Percentiles rank a stretch among this genome's conserved stretches.
Conservation (phyloP, 2,797 vertebrate species). For the Cuniculus paca region DNA sequence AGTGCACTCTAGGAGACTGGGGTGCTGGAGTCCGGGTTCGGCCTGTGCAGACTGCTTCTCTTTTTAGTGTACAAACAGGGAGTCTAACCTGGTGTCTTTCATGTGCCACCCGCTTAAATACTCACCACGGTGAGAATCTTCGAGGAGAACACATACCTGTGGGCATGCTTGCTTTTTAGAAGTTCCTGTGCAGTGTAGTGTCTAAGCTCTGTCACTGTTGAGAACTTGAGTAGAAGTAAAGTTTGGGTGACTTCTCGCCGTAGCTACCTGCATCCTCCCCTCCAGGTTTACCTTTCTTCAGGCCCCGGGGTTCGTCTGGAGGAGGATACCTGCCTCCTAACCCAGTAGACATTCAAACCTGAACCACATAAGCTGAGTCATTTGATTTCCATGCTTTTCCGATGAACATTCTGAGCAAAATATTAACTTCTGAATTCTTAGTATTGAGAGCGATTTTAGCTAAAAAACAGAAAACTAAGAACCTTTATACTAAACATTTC, state of each 20-base stretch:
- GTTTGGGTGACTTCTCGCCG: not conserved
- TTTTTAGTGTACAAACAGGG: not conserved
- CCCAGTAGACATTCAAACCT: not conserved
- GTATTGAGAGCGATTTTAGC: conserved; percentile 83
- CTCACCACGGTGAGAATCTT: not conserved
- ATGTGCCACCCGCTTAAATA: not conserved
- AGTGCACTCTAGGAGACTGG: accelerated
- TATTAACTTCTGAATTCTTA: conserved; percentile 76
- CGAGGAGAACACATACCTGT: not conserved
- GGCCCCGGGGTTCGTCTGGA: conserved; percentile 33
- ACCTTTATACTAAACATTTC: conserved; percentile 80
- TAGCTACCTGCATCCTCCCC: not conserved
- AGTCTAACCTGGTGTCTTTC: not conserved
- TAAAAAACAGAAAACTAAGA: conserved; percentile 83
- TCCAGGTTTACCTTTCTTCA: not conserved
- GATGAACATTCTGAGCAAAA: conserved; percentile 78
- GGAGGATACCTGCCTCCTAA: conserved; percentile 66
- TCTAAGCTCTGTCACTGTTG: not conserved
- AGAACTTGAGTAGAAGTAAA: not conserved
- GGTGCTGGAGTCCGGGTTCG: not conserved
- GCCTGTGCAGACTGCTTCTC: not conserved
- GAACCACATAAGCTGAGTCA: conserved; percentile 50
- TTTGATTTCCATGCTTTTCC: conserved; percentile 81
- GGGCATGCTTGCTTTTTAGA: not conserved
- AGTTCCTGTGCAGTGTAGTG: not conserved